Evolutionary conservation across 2,113 vertebrate genomes (phyloP), one percentile per base, ranked within the genome.

Genomic region (Oriolus oriolus): DNA sequence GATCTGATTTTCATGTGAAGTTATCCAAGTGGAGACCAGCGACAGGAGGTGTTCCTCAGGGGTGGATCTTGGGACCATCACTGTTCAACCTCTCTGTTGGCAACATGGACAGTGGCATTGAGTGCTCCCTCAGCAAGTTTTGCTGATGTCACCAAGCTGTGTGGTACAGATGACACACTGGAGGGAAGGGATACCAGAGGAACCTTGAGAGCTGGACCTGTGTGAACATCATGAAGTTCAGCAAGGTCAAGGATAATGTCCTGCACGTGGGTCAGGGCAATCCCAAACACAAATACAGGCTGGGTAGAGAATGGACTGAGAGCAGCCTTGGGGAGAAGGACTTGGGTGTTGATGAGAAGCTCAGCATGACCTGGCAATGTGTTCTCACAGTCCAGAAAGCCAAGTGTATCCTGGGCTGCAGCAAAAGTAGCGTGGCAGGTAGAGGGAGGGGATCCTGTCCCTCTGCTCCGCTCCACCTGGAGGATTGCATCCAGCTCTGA

Each of bases 321-420:
- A n/a, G 20, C n/a, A 63, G 20, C 30, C n/a, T n/a, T 17, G 16
- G 6, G 28, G 16, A 35, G 33, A 53, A 39, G 41, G 16, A n/a
- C 8, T 47, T 41, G 41, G 23, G 6, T 26, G 9, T n/a, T 21
- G 49, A 87, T 0, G 0, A 63, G n/a, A 63, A 63, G 20, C 13
- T 70, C 41, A 41, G 20, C 0, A 0, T 24, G 20, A 39, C 20
- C 7, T 20, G 23, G 23, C 6, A n/a, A 26, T 6, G 11, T 27
- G 10, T 41, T 54, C n/a, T 54, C 28, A 47, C 23, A 21, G n/a
- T 11, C n/a, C n/a, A 63, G 39, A 70, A 70, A 30, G 10, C 19
- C 74, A 45, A 20, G 19, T 9, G 23, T 16, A 24, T 39, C 19
- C n/a, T 13, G 33, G 33, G 39, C 63, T 61, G 64, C 47, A n/a